These are phyloP conservation scores for Margarornis squamiger DNA, from an alignment of 2,797 vertebrate genomes.

Conservation along the genomic window DNA sequence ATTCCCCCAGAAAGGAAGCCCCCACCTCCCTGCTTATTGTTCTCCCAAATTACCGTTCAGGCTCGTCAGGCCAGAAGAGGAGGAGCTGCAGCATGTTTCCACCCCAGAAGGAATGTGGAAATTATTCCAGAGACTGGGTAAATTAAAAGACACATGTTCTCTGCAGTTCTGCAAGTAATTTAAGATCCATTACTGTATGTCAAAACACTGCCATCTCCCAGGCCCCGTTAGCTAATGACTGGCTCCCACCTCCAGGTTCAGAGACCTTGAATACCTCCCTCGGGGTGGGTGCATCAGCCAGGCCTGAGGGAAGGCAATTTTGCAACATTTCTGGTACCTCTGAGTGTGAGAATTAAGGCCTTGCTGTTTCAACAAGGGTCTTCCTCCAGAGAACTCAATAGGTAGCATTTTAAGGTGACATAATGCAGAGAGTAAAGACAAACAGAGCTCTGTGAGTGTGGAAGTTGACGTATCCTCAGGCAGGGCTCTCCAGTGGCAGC, in stretches of 20 bases:
- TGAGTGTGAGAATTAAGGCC: rapidly evolving
- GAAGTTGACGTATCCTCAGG: rapidly evolving
- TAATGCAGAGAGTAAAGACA: neutral
- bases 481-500: neutral
- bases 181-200: neutral
- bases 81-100: neutral
- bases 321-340: neutral
- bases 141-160: slow-evolving; percentile 32
- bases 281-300: neutral
- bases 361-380: neutral
- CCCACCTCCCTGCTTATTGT: slow-evolving; percentile 50
- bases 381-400: neutral
- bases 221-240: rapidly evolving
- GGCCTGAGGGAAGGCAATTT: neutral
- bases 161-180: neutral
- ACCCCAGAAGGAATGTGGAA: slow-evolving; percentile 63
- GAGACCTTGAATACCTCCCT: rapidly evolving
- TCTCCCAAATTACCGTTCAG: slow-evolving; percentile 32
- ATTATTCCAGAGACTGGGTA: slow-evolving; percentile 38
- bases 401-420: neutral
- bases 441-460: neutral
- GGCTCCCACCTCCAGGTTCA: neutral
- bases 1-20: slow-evolving; percentile 51
- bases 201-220: neutral
- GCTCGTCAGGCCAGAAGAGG: slow-evolving; percentile 43